phyloP scores from a whole-genome alignment of 1,140 invertebrate genomes.

The Halictus rubicundus region DNA sequence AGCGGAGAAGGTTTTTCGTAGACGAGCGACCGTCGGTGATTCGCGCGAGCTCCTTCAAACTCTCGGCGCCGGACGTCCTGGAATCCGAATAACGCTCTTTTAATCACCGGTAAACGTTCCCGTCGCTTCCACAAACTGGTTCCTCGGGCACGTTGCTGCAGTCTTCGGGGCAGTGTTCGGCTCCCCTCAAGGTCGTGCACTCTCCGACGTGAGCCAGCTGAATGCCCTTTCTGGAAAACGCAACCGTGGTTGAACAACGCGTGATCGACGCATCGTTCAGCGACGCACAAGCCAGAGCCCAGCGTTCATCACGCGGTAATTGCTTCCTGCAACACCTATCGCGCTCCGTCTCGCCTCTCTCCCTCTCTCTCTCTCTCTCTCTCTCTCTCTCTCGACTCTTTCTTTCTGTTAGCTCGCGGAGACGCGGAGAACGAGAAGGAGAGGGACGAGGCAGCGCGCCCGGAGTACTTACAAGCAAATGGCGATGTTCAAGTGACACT shows the following conservation, averaged over 20 bases:
- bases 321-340: background rate
- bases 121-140: slow-evolving; percentile 94
- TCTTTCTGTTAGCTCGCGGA: no score
- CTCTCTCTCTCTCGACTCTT: no score
- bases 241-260: slow-evolving; percentile 21
- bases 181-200: slow-evolving; percentile 88
- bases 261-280: background rate
- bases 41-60: slow-evolving; percentile 37
- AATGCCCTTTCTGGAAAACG: slow-evolving; percentile 86
- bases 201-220: slow-evolving; percentile 92
- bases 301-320: background rate
- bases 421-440: background rate
- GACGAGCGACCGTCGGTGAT: background rate
- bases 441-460: no score
- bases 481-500: slow-evolving; percentile 90
- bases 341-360: background rate
- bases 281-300: background rate
- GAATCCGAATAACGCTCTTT: slow-evolving; percentile 58
- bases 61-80: slow-evolving; percentile 32
- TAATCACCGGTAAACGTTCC: slow-evolving; percentile 91
- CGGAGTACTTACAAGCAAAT: slow-evolving; percentile 87
- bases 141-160: slow-evolving; percentile 87
- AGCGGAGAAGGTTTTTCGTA: background rate
- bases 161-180: slow-evolving; percentile 86
- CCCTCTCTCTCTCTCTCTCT: no score